Evolutionary conservation across 2,113 vertebrate genomes (phyloP).

Genomic region (Crotalus helleri): DNA sequence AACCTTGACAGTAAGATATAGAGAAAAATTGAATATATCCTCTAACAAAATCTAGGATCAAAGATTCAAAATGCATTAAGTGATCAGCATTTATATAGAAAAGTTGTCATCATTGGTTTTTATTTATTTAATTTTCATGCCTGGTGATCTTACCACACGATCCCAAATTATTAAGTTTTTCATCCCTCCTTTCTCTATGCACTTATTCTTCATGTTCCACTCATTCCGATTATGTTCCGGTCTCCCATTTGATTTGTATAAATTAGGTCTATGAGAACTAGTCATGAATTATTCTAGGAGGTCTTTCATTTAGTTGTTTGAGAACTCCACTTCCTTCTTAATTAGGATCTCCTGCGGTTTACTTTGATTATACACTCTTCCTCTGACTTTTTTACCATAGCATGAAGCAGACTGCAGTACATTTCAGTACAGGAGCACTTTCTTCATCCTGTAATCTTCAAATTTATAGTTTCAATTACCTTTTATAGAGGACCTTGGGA

Average conservation of each 20-base stretch:
- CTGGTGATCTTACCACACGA: not conserved
- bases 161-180: not conserved
- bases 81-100: not conserved
- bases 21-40: not conserved
- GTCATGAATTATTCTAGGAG: slow-evolving; percentile 16
- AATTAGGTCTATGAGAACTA: slow-evolving; percentile 1
- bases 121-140: not conserved
- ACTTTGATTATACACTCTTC: slow-evolving; percentile 2
- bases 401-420: not conserved
- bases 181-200: not conserved
- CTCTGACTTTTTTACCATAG: not conserved
- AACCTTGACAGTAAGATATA: not conserved
- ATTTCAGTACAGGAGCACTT: not conserved
- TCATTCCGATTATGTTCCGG: not conserved
- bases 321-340: slow-evolving; percentile 9
- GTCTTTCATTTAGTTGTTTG: slow-evolving; percentile 9
- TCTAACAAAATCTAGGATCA: not conserved
- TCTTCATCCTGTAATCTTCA: not conserved
- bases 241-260: not conserved
- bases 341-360: slow-evolving; percentile 17
- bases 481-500: not conserved
- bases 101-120: not conserved
- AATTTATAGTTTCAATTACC: not conserved
- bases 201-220: not conserved
- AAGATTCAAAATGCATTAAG: not conserved